Evolutionary conservation across 2,797 vertebrate species (phyloP).

Genomic region (Rhynchotus rufescens): DNA sequence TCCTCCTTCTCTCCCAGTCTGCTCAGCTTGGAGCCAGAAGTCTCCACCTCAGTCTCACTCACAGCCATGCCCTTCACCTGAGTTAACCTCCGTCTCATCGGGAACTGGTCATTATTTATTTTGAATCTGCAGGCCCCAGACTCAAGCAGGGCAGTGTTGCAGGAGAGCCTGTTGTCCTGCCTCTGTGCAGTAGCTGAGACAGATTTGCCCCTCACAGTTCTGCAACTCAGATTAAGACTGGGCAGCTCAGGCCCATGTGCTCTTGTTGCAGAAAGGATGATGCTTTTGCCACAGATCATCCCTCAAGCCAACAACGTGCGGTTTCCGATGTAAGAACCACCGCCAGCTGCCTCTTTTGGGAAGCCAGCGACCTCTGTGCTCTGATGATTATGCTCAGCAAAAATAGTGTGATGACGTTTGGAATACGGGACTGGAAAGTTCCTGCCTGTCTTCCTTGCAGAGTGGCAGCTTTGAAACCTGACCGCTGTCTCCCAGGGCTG

Average conservation of each 20-base stretch:
- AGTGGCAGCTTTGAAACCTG: neutral
- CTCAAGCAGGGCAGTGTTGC: neutral
- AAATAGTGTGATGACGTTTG: neutral
- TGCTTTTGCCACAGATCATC: neutral
- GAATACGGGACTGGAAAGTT: neutral
- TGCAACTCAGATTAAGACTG: neutral
- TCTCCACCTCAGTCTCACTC: neutral
- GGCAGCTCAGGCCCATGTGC: neutral
- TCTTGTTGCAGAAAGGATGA: neutral
- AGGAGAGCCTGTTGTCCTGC: neutral
- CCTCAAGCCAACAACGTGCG: neutral
- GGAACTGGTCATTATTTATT: constrained; percentile 1
- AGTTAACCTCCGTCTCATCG: neutral
- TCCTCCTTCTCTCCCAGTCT: neutral
- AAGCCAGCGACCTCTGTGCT: neutral
- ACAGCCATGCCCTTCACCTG: neutral
- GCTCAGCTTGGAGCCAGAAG: neutral
- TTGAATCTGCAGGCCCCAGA: neutral
- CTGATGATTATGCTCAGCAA: neutral
- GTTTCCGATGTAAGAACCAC: neutral
- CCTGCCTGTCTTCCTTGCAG: fast-evolving
- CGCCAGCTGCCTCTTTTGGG: neutral
- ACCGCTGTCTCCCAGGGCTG: neutral
- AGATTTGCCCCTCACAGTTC: neutral
- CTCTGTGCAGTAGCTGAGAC: neutral